Evolutionary conservation across 2,888 invertebrate species (phyloP), one percentile per base, ranked within the genome.

Genomic region (Emmelina monodactyla): DNA sequence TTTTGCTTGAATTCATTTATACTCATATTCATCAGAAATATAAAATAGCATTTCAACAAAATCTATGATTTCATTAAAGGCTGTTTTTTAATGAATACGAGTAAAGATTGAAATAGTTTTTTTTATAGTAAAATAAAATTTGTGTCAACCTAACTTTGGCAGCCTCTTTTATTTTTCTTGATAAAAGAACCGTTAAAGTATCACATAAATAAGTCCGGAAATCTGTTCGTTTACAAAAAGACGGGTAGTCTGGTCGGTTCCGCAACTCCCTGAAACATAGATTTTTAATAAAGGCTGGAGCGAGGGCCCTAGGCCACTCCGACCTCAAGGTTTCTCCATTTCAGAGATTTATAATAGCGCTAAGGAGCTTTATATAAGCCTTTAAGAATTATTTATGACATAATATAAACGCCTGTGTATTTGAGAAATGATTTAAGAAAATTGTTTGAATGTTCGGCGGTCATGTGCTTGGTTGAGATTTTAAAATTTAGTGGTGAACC

Each of bases 271-370:
- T 12, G 33, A 39, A 39, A 36, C 33, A 39, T 30, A 35, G 35
- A 33, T 29, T 37, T 33, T 33, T 33, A 32, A 33, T 14, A 14
- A 31, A 34, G 31, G 22, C 31, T 30, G 31, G 25, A 28, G 25
- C 29, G 22, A 9, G 28, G 28, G 30, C 37, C 37, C 35, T 37
- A 34, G 38, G 37, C 34, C 33, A 35, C 31, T 34, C n/a, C 39
- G 43, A 43, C 39, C 43, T 37, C 35, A 16, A 28, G 34, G 37
- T 29, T 37, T 37, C 40, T 39, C 39, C 30, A 32, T 35, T 28
- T 35, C 37, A 16, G 28, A 43, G 43, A 43, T 43, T 43, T 43
- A 43, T 43, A 39, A 38, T 37, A 34, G 29, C 9, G 39, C 39
- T 39, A 43, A 41, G 37, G 16, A 41, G 43, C 40, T 43, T 41